Evolutionary conservation across 2,888 invertebrate genomes (phyloP).

Genomic region (Plagiodera versicolora): DNA sequence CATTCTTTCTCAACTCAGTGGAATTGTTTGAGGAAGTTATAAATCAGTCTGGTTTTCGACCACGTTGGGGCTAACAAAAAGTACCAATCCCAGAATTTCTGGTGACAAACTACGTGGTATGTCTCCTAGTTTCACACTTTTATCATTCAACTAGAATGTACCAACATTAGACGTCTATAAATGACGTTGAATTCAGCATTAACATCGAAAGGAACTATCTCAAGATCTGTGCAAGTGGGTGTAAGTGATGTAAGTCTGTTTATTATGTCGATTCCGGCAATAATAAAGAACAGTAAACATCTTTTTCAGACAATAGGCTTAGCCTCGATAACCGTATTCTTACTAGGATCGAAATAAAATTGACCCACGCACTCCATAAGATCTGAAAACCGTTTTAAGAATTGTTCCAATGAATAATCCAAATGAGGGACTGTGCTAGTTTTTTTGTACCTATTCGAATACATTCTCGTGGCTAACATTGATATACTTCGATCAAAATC

Average conservation of each 20-base stretch:
- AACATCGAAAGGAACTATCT: not conserved
- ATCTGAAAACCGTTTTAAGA: too few relatives aligned
- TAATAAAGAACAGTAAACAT: not conserved
- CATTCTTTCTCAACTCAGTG: not conserved
- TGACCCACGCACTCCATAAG: not conserved
- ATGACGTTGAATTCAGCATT: not conserved
- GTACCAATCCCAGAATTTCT: too few relatives aligned
- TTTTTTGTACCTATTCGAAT: too few relatives aligned
- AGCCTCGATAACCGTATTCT: not conserved
- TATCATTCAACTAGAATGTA: too few relatives aligned
- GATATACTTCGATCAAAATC: too few relatives aligned
- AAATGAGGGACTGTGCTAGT: too few relatives aligned
- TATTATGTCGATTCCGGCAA: not conserved
- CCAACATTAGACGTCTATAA: not conserved
- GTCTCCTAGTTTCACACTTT: too few relatives aligned
- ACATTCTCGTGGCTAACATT: too few relatives aligned
- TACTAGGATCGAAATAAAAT: not conserved
- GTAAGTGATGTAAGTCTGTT: not conserved
- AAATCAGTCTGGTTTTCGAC: slow-evolving; percentile 9
- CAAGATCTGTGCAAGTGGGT: not conserved
- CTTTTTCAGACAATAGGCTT: not conserved
- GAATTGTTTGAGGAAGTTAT: slow-evolving; percentile 14
- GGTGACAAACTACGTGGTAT: too few relatives aligned
- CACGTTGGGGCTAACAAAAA: too few relatives aligned
- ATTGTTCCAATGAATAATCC: too few relatives aligned